Percentiles rank a stretch among this genome's conserved stretches.
Conservation (phyloP, 2,797 vertebrate genomes). For the Thaleichthys pacificus region DNA sequence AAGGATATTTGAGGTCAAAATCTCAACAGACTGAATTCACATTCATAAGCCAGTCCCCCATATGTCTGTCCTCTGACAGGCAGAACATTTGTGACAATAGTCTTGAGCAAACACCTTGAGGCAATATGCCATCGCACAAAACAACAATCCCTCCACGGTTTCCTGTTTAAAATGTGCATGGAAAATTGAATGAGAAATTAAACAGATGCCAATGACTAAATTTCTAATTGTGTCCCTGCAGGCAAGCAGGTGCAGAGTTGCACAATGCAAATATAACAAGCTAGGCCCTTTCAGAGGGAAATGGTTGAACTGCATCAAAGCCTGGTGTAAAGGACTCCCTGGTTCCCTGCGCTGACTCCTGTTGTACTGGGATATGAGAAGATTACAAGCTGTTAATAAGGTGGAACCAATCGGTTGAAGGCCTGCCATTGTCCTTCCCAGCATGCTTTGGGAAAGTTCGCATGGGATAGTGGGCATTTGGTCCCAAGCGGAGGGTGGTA, state of each 20-base stretch:
- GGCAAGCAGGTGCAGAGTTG: conserved; percentile 76
- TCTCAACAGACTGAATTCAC: neutral
- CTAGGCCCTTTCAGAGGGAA: conserved; percentile 53
- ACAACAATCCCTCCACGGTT: conserved; percentile 24
- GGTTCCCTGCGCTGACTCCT: conserved; percentile 56
- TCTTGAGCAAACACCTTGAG: conserved; percentile 31
- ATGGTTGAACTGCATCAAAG: conserved; percentile 64
- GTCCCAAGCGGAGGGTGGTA: conserved; percentile 66
- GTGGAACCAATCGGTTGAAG: conserved; percentile 93
- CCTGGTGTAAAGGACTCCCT: conserved; percentile 44
- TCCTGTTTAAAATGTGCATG: conserved; percentile 55
- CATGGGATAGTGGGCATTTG: conserved; percentile 91
- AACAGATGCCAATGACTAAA: conserved; percentile 79
- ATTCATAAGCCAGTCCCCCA: neutral
- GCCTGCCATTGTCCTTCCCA: conserved; percentile 76
- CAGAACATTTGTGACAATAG: conserved; percentile 1
- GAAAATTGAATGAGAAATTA: conserved; percentile 79
- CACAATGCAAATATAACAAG: conserved; percentile 64
- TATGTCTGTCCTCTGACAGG: neutral
- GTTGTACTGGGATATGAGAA: conserved; percentile 88
- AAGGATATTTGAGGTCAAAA: neutral
- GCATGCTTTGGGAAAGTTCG: conserved; percentile 84
- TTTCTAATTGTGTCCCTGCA: conserved; percentile 53
- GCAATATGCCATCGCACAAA: conserved; percentile 24
- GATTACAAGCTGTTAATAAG: conserved; percentile 99